These are phyloP conservation scores for Polydrusus tereticollis DNA, from an alignment of 2,888 invertebrate genomes.

Conservation along the genomic window DNA sequence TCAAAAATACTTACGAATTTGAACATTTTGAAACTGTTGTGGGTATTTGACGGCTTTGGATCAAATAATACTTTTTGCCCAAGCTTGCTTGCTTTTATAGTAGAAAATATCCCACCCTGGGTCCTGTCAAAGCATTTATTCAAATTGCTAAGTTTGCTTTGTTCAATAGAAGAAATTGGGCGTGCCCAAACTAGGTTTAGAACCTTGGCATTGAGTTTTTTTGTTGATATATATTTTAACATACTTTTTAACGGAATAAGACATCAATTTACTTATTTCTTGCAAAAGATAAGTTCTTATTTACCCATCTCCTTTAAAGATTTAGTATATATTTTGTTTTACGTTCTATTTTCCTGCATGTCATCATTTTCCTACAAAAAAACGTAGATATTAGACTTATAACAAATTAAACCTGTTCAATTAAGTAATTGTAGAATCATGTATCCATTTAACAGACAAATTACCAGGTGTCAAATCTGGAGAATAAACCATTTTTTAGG, in stretches of 20 bases:
- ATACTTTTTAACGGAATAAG: background rate
- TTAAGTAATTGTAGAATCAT: background rate
- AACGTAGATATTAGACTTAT: background rate
- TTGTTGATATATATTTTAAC: background rate
- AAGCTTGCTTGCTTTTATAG: background rate
- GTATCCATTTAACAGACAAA: background rate
- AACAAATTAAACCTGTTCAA: background rate
- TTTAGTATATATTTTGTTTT: background rate
- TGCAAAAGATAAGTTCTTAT: too few relatives aligned
- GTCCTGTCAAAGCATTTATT: background rate
- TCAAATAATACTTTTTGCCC: conserved; percentile 14
- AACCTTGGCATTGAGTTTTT: background rate
- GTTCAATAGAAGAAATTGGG: conserved; percentile 15
- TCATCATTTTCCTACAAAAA: background rate
- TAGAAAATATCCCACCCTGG: background rate
- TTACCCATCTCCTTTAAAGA: too few relatives aligned
- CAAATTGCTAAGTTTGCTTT: background rate
- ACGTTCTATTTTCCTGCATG: background rate
- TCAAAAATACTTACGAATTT: conserved; percentile 29
- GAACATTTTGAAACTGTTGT: conserved; percentile 35
- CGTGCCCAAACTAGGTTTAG: background rate
- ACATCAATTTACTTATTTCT: too few relatives aligned
- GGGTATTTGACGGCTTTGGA: conserved; percentile 6
- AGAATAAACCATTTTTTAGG: background rate
- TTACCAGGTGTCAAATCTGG: background rate